These are phyloP conservation scores for Cylloceria caligata DNA, from an alignment of 2,888 invertebrate genomes.

Conservation along the genomic window DNA sequence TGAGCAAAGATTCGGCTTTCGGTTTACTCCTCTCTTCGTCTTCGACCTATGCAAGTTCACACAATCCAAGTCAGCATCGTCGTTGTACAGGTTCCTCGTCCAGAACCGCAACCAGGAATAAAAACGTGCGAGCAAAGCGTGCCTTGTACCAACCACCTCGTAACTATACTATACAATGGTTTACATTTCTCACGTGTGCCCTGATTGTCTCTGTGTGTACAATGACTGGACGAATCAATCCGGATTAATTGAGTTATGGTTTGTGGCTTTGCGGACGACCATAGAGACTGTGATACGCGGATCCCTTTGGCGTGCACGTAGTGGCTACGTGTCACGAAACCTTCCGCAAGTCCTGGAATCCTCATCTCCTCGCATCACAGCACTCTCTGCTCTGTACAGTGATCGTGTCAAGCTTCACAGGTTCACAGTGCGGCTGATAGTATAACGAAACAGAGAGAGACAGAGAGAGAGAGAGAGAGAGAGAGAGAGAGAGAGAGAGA, in stretches of 20 bases:
- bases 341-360: conserved; percentile 34
- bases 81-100: neutral
- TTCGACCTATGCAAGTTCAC: conserved; percentile 15
- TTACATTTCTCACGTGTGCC: conserved; percentile 48
- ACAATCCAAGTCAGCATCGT: conserved; percentile 35
- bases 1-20: conserved; percentile 43
- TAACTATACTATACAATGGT: conserved; percentile 22
- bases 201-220: conserved; percentile 21
- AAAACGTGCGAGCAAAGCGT: neutral
- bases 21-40: conserved; percentile 68
- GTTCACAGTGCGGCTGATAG: neutral
- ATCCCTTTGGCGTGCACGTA: conserved; percentile 65
- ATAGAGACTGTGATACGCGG: conserved; percentile 77
- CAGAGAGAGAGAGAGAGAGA: neutral
- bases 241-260: conserved; percentile 83
- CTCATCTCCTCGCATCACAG: conserved; percentile 44
- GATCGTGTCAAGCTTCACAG: conserved; percentile 3
- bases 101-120: conserved; percentile 11
- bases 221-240: conserved; percentile 78
- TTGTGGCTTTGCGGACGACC: conserved; percentile 81
- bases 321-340: conserved; percentile 60
- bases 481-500: no score
- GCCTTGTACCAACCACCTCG: conserved; percentile 39
- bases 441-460: neutral
- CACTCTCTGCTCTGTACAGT: conserved; percentile 17